Percentiles rank a stretch among this genome's conserved stretches.
These are phyloP conservation scores for Cataglyphis albicans DNA, from an alignment of 2,888 invertebrate species.

Conservation along the genomic window DNA sequence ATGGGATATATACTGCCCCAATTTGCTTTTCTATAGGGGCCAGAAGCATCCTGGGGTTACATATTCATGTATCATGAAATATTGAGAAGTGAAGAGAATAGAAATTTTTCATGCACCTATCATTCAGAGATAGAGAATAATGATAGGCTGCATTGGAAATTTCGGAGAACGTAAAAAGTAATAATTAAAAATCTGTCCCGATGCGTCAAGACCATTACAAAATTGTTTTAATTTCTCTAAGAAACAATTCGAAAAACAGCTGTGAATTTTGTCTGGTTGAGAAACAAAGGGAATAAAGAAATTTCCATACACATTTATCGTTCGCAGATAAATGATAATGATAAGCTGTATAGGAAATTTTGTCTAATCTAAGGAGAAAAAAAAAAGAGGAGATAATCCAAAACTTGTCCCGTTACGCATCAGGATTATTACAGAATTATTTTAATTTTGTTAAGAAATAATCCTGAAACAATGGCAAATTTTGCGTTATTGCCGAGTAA, in stretches of 20 bases:
- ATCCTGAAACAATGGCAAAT: slow-evolving; percentile 76
- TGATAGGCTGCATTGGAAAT: slow-evolving; percentile 73
- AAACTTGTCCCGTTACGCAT: slow-evolving; percentile 78
- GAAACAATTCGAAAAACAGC: slow-evolving; percentile 66
- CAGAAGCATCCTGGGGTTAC: slow-evolving; percentile 83
- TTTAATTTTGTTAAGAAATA: slow-evolving; percentile 62
- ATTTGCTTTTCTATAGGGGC: slow-evolving; percentile 82
- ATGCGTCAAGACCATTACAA: slow-evolving; percentile 72
- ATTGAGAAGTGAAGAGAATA: slow-evolving; percentile 70
- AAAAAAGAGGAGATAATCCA: slow-evolving; percentile 75
- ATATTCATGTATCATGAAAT: slow-evolving; percentile 77
- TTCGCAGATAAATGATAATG: slow-evolving; percentile 18
- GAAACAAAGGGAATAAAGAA: slow-evolving; percentile 40
- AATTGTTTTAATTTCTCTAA: slow-evolving; percentile 66
- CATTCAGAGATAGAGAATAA: slow-evolving; percentile 12
- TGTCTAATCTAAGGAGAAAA: slow-evolving; percentile 49
- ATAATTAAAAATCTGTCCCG: slow-evolving; percentile 79
- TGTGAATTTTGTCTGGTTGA: slow-evolving; percentile 76
- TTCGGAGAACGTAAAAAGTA: slow-evolving; percentile 70
- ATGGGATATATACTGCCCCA: slow-evolving; percentile 83
- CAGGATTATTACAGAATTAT: slow-evolving; percentile 69
- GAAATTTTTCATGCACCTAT: slow-evolving; percentile 71
- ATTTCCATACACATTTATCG: slow-evolving; percentile 42
- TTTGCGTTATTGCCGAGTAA: slow-evolving; percentile 79
- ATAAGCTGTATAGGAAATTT: slow-evolving; percentile 76